Evolutionary conservation across 2,888 invertebrate species (phyloP), one percentile per base, ranked within the genome.

Genomic region (Agrotis clavis): DNA sequence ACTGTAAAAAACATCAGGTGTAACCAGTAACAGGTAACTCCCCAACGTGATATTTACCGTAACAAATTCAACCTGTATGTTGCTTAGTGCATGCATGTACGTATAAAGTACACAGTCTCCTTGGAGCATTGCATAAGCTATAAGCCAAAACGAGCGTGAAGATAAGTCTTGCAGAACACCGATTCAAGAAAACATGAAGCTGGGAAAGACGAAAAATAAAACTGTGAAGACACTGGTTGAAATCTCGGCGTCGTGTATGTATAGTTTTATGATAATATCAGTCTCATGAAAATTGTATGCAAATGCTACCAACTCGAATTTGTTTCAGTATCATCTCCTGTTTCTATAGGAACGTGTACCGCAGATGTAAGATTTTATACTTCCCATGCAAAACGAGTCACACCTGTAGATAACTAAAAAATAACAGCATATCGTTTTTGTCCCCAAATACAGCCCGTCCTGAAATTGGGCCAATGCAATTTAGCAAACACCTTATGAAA

Each of bases 231-330:
- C 48, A n/a, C 45, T 35, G 54, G 51, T 74, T 68, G 54, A 69
- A 75, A 75, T 78, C 74, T 62, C 67, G 19, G 59, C 51, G 56
- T 62, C 19, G 64, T 51, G 41, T 71, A 70, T 51, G 41, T 71
- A 70, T 69, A 77, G 67, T 78, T 79, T 74, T 71, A 75, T 61
- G 73, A 50, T 67, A 65, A 72, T 72, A 75, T 65, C 65, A 62
- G 50, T 67, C 30, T 30, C 47, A 71, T 65, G 72, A 75, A 85
- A 83, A 79, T 79, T 68, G 71, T 77, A 86, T 86, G 84, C 75
- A 86, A 84, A 85, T 85, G 60, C 62, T 77, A 60, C 35, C 69
- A 69, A 71, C 68, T 67, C 35, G 59, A 81, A 73, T 77, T 77
- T 71, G 45, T 57, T 77, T 77, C 64, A 57, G 75, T 77, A 62